These are phyloP conservation scores for Trissolcus japonicus DNA, from an alignment of 2,888 invertebrate genomes.

Conservation along the genomic window DNA sequence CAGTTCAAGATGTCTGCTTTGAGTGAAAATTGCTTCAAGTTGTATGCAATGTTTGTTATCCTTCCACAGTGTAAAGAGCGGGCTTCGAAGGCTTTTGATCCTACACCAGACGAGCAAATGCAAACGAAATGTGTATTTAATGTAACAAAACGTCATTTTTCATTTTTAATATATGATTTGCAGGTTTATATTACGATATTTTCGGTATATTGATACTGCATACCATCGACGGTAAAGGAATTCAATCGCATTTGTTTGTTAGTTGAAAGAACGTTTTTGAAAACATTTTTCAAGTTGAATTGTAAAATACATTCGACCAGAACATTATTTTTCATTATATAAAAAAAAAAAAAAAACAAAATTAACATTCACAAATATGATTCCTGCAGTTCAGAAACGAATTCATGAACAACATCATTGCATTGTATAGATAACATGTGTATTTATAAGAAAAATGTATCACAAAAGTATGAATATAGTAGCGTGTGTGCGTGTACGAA, in stretches of 20 bases:
- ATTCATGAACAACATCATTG: not conserved
- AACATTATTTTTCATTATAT: no score
- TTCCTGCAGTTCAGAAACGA: not conserved
- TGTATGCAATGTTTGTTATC: conserved; percentile 18
- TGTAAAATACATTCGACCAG: no score
- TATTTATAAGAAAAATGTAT: no score
- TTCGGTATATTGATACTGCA: not conserved
- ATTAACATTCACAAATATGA: no score
- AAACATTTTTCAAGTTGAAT: no score
- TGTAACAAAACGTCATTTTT: conserved; percentile 45
- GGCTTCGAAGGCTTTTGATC: conserved; percentile 24
- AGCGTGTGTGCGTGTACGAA: no score
- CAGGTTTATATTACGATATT: conserved; percentile 15
- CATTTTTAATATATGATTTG: conserved; percentile 21
- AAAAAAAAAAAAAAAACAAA: no score
- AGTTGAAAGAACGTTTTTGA: no score
- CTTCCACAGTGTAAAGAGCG: conserved; percentile 40
- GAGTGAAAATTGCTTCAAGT: conserved; percentile 25
- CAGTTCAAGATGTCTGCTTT: conserved; percentile 4
- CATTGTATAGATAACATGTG: not conserved
- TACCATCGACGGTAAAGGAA: no score
- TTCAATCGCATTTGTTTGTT: no score
- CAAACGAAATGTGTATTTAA: conserved; percentile 39
- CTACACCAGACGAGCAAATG: conserved; percentile 30
- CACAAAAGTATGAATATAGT: no score